Base-by-base conservation (phyloP, 1,140 invertebrate species). In the Drosophila sturtevanti region DNA sequence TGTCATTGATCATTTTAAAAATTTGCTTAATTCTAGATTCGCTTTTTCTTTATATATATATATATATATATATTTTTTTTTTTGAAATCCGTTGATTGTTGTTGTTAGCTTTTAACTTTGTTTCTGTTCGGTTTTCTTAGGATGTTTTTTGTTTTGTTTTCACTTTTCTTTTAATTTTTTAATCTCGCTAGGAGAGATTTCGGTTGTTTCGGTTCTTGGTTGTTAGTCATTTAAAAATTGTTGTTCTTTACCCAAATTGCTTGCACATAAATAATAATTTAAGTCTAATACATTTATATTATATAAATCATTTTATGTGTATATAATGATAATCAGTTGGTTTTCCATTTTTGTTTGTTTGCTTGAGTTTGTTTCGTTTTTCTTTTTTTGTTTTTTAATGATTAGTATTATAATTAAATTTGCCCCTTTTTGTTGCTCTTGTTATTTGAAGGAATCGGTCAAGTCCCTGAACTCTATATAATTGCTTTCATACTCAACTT, bases 11-110 rank as follows among this genome's bases (percentile, higher is more conserved):
- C 79, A 77, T 79, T 89, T 89, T 89, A 66, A 87, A 79, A 89
- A 79, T 34, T 55, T 52, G 72, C 82, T 87, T 87, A 87, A 70
- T 41, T 54, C 82, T 86, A 86, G 16, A 41, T 63, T 80, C 61
- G 38, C 63, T 68, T 58, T 81, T 71, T 85, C 56, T 55, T 31
- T 55, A 54, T 54, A 27, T 52, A 24, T 12, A 37, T 37, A 4
- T 41, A n/a, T 41, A 16, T 41, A 41, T 41, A 16, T 41, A 41
- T 16, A 10, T 74, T 67, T 81, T 70, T 70, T 66, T 63, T 68
- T 59, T 77, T 86, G 75, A 87, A 87, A 87, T 87, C 79, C 79
- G 61, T 81, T 82, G 79, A 86, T 86, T 87, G 76, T 79, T 66
- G 63, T 69, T 51, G n/a, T 59, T 48, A 48, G 41, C 16, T 48